These are phyloP conservation scores for Oriolus oriolus DNA, from an alignment of 2,113 vertebrate genomes.

Conservation along the genomic window DNA sequence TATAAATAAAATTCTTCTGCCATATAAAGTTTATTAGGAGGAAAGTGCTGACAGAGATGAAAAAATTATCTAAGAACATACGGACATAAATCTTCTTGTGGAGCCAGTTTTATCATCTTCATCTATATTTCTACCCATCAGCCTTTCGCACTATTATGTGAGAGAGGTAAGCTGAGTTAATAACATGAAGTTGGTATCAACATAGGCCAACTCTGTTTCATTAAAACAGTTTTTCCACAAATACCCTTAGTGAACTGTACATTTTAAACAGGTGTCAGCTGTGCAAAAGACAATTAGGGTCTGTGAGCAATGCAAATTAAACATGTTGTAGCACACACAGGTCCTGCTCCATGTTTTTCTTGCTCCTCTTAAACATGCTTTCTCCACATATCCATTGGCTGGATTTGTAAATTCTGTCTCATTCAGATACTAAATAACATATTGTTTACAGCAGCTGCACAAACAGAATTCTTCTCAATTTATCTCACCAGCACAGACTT, in stretches of 20 bases:
- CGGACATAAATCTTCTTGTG: not conserved
- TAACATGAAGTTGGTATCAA: not conserved
- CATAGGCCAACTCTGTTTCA: not conserved
- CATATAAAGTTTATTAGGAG: not conserved
- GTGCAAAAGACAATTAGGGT: not conserved
- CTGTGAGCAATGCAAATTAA: not conserved
- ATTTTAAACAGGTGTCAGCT: not conserved
- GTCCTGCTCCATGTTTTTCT: not conserved
- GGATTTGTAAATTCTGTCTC: not conserved
- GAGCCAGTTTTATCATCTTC: not conserved
- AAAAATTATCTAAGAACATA: not conserved
- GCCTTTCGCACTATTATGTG: fast-evolving
- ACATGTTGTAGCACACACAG: not conserved
- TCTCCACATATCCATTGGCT: not conserved
- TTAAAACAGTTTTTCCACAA: not conserved
- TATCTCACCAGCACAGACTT: not conserved
- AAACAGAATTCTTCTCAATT: not conserved
- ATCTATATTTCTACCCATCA: not conserved
- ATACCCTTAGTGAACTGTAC: not conserved
- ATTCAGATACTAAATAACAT: not conserved
- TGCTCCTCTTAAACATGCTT: not conserved
- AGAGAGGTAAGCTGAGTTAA: not conserved
- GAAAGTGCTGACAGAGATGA: not conserved
- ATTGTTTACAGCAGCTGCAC: not conserved
- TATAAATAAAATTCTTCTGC: not conserved